Base-by-base conservation (phyloP, 30 jellyfish, hydroid and myxozoan genomes). In the Pseudorhiza aurosa region DNA sequence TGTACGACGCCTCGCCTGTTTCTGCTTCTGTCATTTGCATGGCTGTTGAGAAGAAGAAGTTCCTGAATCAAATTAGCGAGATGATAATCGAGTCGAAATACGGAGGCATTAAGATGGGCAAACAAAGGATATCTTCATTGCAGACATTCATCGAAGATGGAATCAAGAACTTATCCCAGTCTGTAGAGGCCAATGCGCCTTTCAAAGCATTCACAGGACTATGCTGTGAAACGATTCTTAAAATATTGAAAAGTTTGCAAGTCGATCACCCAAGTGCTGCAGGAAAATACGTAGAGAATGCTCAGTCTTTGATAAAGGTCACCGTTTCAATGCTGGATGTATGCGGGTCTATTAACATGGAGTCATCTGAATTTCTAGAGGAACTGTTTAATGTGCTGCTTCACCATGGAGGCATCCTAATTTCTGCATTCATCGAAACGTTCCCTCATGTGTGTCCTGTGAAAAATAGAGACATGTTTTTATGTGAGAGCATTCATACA, bases 1-100 rank as follows among this genome's bases (percentile, higher is more conserved):
- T 88, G 26, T 40, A 47, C 17, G 95, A 88, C 14, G 68, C 91
- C 27, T 75, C 88, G 32, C 97, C 95, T 19, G 84, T 81, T 30
- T 64, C 91, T 37, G 89, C 85, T 2, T 63, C 97, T 5, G 36
- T 88, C 22, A 80, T 88, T 50, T 45, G 69, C 30, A 58, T 82
- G 65, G 78, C 85, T 25, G 30, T 82, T 8, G 86, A 68, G 43
- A 70, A 80, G 65, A 80, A 65, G 43, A 55, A 53, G 1, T 70
- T 80, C 27, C 57, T 80, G 27, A 50, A 80, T 28, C 91, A 80
- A 22, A 70, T 80, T 2, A 72, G 71, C 35, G 63, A 40, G 36
- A 49, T 78, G 90, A 78, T 78, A 43, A 22, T 62, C 29, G 82
- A 63, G 27, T 43, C 90, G 37, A 62, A 36, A 22, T 63, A 62